These are phyloP conservation scores for Acrobasis suavella DNA, from an alignment of 2,888 invertebrate genomes.

Conservation along the genomic window DNA sequence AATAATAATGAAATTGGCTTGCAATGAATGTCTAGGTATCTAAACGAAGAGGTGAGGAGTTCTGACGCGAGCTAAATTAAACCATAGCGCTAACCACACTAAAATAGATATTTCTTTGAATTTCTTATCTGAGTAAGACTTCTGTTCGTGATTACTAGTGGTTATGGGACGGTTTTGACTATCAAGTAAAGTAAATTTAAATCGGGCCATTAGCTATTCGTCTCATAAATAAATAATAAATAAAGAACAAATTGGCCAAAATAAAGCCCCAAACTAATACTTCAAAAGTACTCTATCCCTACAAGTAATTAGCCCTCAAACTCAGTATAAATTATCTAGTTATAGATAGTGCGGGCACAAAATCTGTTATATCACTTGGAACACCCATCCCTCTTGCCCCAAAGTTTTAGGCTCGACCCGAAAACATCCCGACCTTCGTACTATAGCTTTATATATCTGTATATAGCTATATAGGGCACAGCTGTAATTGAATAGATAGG, in stretches of 20 bases:
- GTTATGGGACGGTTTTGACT: no score
- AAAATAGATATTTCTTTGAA: no score
- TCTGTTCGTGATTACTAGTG: no score
- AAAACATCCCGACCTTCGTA: constrained; percentile 32
- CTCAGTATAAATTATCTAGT: constrained; percentile 33
- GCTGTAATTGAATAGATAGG: constrained; percentile 17
- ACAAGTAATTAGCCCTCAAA: constrained; percentile 17
- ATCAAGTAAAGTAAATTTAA: no score
- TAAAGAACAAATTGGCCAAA: not conserved
- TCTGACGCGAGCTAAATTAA: no score
- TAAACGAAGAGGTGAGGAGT: no score
- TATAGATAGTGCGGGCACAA: constrained; percentile 41
- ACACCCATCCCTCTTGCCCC: constrained; percentile 47
- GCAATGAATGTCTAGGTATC: no score
- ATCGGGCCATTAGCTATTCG: not conserved
- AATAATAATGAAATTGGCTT: no score
- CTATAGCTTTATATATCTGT: no score
- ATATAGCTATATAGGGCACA: constrained; percentile 6
- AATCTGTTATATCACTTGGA: constrained; percentile 65
- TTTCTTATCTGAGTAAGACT: no score
- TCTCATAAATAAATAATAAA: no score
- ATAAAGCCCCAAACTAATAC: constrained; percentile 6
- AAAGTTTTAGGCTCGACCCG: constrained; percentile 57
- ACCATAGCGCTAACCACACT: no score
- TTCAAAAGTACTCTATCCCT: constrained; percentile 22